Base-by-base conservation (phyloP, 2,888 invertebrate genomes). In the Xestia c-nigrum region DNA sequence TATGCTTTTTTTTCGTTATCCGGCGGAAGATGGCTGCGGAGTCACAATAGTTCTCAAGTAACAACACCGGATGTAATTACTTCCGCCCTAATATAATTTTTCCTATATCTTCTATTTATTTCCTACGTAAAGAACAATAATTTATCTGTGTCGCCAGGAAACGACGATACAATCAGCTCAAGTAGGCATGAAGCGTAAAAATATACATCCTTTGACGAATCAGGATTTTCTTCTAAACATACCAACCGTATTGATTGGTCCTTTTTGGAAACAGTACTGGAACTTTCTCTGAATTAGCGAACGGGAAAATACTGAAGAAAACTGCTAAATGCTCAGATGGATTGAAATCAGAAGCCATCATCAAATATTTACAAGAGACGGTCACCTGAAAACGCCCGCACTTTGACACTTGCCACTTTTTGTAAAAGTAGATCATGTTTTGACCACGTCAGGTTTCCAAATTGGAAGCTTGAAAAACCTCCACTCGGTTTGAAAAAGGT, bases 111-210 rank as follows among this genome's bases (percentile, higher is more conserved):
- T 65, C 21, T 24, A 24, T 55, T 16, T 47, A 21, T 55, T 57
- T 57, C 14, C 7, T 21, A 19, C 7, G 1, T n/a, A 16, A 10
- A 55, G 12, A 1, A 47, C 38, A 47, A 47, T 21, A 19, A 46
- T 55, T 12, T 24, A 24, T 38, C 14, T 40, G 10, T 38, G 21
- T 16, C 7, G 1, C 5, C 47, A 52, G 70, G 69, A 63, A 40
- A 46, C 38, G 52, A 70, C 69, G 40, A 14, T 19, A 2, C 9
- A 55, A 68, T 76, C 14, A 76, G 52, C 31, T 24, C 76, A 21
- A 24, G 40, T 50, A 16, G 21, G 70, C 61, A 16, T 21, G 5
- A 63, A 70, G 61, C 38, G 70, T 63, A 24, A 76, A 76, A 63
- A 75, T 46, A 14, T 24, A 52, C n/a, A 24, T 76, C 38, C 63